Evolutionary conservation across 2,888 invertebrate species (phyloP), one percentile per base, ranked within the genome.

Genomic region (Lissocephala sabroskyi): DNA sequence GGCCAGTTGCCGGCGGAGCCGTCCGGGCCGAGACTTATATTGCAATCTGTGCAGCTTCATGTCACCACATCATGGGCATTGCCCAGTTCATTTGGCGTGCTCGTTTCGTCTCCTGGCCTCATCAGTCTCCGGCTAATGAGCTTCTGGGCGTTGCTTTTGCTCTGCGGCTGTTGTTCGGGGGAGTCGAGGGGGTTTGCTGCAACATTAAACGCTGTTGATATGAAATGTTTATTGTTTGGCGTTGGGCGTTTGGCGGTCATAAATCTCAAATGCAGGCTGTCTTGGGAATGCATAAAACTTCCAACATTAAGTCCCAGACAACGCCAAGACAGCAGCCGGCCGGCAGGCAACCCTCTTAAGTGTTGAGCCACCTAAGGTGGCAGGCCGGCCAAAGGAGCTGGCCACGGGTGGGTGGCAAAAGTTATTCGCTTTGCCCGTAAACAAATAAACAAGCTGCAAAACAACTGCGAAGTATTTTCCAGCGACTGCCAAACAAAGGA

Each of bases 31-130:
- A 14, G 41, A 51, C 37, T 54, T 58, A 66, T 74, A 70, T 73
- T 65, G 73, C 73, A 73, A 73, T 73, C 73, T 73, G 73, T 74
- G 74, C 62, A 65, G 74, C 74, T 74, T 74, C 73, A 74, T 73
- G 73, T 73, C 73, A n/a, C n/a, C n/a, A 74, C 73, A 68, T 73
- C 74, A 66, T 71, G 68, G 49, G 60, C 67, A 16, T 7, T 14
- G 17, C 28, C 45, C 39, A 56, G 45, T 41, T 44, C 52, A 49
- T 58, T 41, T 29, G 18, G 29, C 9, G 18, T 41, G 55, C 52
- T 48, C 29, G 49, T 23, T 23, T 23, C 4, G 23, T 7, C 23
- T 23, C 4, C 7, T 23, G 23, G 23, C 23, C 23, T 23, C 23
- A 23, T 23, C 23, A 23, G 23, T 23, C 61, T 51, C 45, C 56